Conservation (phyloP, 2,888 invertebrate genomes). For the Adelphocoris suturalis region DNA sequence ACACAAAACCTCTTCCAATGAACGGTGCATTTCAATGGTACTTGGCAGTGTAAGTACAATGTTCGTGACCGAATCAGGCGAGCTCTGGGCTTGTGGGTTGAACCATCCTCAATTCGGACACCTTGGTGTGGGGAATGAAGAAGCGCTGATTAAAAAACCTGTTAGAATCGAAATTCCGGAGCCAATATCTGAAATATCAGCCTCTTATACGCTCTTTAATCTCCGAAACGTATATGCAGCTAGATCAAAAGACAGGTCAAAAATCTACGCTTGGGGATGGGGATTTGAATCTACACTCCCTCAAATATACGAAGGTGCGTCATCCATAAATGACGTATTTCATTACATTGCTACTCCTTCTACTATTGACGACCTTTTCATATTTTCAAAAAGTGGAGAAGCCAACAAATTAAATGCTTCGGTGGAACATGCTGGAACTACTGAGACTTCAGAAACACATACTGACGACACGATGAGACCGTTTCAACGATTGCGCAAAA, state of each 20-base stretch:
- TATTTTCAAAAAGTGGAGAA: background rate
- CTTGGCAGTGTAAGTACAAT: constrained; percentile 40
- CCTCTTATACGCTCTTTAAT: background rate
- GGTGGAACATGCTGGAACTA: no score
- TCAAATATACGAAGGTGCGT: background rate
- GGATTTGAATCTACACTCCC: constrained; percentile 8
- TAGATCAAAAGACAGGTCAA: background rate
- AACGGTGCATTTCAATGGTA: background rate
- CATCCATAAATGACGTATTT: background rate
- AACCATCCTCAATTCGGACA: constrained; percentile 53
- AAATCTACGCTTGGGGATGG: constrained; percentile 50
- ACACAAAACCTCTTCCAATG: background rate
- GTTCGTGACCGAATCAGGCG: constrained; percentile 32
- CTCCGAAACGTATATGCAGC: constrained; percentile 36
- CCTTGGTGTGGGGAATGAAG: constrained; percentile 23
- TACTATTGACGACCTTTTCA: background rate
- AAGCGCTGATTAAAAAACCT: background rate
- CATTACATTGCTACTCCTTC: background rate
- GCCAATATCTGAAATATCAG: background rate
- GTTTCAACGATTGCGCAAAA: no score
- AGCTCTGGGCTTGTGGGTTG: constrained; percentile 52
- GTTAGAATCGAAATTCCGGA: background rate
- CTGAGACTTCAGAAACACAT: no score
- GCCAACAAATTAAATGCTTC: no score
- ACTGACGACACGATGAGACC: no score